Conservation (phyloP, 2,113 vertebrate genomes). For the Trichomycterus rosablanca region DNA sequence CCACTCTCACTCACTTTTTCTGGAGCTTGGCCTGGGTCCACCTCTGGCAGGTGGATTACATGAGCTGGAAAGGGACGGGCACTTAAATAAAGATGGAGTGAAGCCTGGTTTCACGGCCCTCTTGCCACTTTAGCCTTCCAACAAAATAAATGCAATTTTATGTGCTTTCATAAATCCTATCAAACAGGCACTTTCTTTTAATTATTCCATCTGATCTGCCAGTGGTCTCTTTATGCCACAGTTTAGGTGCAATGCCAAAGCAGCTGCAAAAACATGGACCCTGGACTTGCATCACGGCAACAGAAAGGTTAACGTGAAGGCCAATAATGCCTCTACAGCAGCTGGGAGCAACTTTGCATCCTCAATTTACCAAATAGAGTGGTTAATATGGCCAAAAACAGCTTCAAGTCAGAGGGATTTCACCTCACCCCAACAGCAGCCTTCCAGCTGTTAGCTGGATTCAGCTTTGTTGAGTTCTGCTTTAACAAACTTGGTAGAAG, state of each 20-base stretch:
- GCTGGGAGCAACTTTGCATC: not conserved
- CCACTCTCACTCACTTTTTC: constrained; percentile 24
- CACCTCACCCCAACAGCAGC: constrained; percentile 17
- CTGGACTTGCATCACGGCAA: constrained; percentile 41
- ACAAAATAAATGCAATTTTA: constrained; percentile 64
- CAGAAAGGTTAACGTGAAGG: not conserved
- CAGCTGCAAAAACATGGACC: constrained; percentile 49
- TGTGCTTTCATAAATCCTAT: constrained; percentile 66
- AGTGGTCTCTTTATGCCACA: constrained; percentile 50
- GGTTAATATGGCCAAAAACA: constrained; percentile 18
- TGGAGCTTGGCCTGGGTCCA: constrained; percentile 33
- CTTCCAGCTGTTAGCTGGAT: not conserved
- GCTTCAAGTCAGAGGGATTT: constrained; percentile 14
- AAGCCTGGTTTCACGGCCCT: constrained; percentile 51
- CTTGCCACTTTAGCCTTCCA: constrained; percentile 55
- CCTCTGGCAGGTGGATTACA: constrained; percentile 57
- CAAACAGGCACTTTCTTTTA: constrained; percentile 58
- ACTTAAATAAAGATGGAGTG: constrained; percentile 48
- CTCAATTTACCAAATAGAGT: constrained; percentile 4
- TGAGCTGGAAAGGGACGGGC: constrained; percentile 41
- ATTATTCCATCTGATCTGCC: constrained; percentile 54
- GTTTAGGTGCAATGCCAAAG: constrained; percentile 44
- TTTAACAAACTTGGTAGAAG: too few species aligned
- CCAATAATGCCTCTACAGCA: not conserved
- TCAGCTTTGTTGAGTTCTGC: too few species aligned